These are phyloP conservation scores for Meteorus colon DNA, from an alignment of 2,888 invertebrate genomes.

Conservation along the genomic window DNA sequence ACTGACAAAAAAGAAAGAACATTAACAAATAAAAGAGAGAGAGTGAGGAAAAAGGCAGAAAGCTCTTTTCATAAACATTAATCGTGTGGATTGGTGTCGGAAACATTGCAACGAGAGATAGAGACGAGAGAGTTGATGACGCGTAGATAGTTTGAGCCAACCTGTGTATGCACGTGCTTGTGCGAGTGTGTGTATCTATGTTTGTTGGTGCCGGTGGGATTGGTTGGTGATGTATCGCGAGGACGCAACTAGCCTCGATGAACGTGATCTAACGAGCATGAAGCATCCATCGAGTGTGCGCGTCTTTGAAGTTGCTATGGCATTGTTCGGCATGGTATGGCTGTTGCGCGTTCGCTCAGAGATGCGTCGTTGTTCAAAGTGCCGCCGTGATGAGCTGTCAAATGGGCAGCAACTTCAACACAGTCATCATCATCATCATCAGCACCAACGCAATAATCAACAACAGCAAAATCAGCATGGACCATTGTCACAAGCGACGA, in stretches of 20 bases:
- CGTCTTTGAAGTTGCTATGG: constrained; percentile 79
- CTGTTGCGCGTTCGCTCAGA: constrained; percentile 86
- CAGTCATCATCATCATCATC: constrained; percentile 58
- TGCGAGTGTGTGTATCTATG: constrained; percentile 9
- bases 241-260: constrained; percentile 69
- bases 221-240: constrained; percentile 66
- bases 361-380: constrained; percentile 84
- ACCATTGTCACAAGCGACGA: constrained; percentile 56
- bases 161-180: constrained; percentile 1
- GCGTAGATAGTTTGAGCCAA: neutral
- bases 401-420: constrained; percentile 65
- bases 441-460: constrained; percentile 61
- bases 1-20: neutral
- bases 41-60: neutral
- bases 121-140: neutral
- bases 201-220: constrained; percentile 40
- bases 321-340: constrained; percentile 91
- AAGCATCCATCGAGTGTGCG: constrained; percentile 69
- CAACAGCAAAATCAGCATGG: constrained; percentile 61
- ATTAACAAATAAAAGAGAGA: neutral
- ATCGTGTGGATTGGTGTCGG: neutral
- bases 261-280: constrained; percentile 68
- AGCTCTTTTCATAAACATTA: neutral
- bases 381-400: constrained; percentile 76
- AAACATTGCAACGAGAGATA: neutral